A percentile compares a stretch with the other conserved stretches of the same genome.
Conservation (phyloP, 2,888 invertebrate species). For the Dexiosoma caninum region DNA sequence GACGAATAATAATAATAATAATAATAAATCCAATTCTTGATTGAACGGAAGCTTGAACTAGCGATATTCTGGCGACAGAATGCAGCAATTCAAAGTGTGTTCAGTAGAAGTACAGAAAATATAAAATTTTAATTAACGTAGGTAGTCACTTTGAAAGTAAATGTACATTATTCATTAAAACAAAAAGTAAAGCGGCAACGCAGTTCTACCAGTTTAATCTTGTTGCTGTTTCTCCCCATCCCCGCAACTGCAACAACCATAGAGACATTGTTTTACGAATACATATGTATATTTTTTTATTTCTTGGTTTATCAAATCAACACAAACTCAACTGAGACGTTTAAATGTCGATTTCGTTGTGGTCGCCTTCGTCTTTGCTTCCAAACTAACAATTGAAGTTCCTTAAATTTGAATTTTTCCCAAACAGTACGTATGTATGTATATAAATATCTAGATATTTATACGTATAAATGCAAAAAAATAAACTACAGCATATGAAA, state of each 20-base stretch:
- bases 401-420: slow-evolving; percentile 30
- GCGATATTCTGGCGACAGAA: too few relatives aligned
- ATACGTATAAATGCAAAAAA: too few relatives aligned
- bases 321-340: slow-evolving; percentile 16
- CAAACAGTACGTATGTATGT: slow-evolving; percentile 3
- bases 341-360: slow-evolving; percentile 12
- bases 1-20: too few relatives aligned
- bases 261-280: slow-evolving; percentile 11
- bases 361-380: background rate
- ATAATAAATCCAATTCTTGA: too few relatives aligned
- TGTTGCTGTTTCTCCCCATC: slow-evolving; percentile 31
- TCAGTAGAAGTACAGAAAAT: too few relatives aligned
- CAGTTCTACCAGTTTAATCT: background rate
- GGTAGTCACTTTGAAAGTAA: too few relatives aligned
- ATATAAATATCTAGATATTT: background rate
- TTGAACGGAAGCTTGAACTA: too few relatives aligned
- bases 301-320: slow-evolving; percentile 13
- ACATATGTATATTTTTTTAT: too few relatives aligned
- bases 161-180: too few relatives aligned
- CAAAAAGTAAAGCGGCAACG: background rate
- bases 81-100: too few relatives aligned
- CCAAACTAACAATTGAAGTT: slow-evolving; percentile 38
- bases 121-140: too few relatives aligned
- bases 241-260: background rate
- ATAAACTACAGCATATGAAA: too few relatives aligned